Base-by-base conservation (phyloP, 2,888 invertebrate species). In the Plemyria rubiginata region DNA sequence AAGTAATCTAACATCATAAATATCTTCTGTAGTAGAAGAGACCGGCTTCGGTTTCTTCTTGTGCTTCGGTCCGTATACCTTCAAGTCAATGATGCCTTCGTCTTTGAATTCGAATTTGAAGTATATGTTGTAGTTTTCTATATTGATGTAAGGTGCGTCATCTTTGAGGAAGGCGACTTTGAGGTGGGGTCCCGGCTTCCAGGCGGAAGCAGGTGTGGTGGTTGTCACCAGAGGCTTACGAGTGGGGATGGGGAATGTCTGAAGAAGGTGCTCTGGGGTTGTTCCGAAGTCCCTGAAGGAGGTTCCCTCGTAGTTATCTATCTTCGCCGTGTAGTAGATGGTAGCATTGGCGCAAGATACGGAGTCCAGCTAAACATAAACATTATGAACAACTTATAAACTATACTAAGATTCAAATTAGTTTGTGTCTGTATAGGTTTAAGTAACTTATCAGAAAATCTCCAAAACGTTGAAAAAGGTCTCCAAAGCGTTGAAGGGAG, bases 271-370 rank as follows among this genome's bases (percentile, higher is more conserved):
- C 2, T 60, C 60, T 0, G 60, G 60, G 0, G 60, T 60, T 0
- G 16, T 16, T n/a, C 49, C 60, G 22, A 49, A 13, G 0, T 43
- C n/a, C n/a, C 12, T n/a, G 41, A 60, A 54, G 32, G 54, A 22
- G 2, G 9, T n/a, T 9, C 60, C 60, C 22, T 60, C 60, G n/a
- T 4, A 32, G 49, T 60, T 48, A n/a, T 60, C 49, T 16, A 60
- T 54, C 4, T 1, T n/a, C 7, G 32, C n/a, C 9, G 11, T 41
- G 52, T 52, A 60, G 36, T 32, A 60, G 8, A 60, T 6, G 0
- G 41, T 49, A 15, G 54, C 60, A 0, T 29, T 13, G 43, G 54
- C 8, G 13, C 41, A 41, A 0, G 29, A 16, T 3, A 32, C 15
- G 4, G 48, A 48, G 0, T 22, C 4, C 16, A 60, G n/a, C 60